Evolutionary conservation across 2,888 invertebrate genomes (phyloP), one percentile per base, ranked within the genome.

Genomic region (Stenichneumon culpator): DNA sequence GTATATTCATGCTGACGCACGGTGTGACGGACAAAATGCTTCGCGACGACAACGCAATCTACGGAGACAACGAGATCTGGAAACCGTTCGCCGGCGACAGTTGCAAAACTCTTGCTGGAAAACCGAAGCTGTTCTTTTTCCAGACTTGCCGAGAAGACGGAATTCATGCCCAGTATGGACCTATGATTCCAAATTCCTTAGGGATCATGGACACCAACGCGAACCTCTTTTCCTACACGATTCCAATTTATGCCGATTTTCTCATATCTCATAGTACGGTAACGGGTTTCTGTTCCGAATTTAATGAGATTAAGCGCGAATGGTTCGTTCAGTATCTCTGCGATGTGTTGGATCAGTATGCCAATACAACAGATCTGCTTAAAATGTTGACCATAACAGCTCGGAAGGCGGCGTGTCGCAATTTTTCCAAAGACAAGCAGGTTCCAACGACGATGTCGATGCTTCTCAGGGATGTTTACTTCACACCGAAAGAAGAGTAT

Each of bases 261-360:
- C 92, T 96, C 2, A 94, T 95, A 60, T 95, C 95, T 52, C 95
- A 95, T 88, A 95, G 95, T 72, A 95, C 95, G 0, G 94, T 95
- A 3, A 32, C 88, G 95, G 95, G 95, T 79, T 95, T 94, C 86
- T 95, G 92, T 87, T 95, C 95, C 0, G 96, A 95, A 95, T 92
- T 95, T 63, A 95, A 95, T 91, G 94, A 94, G 19, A 92, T 92
- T 36, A 93, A 94, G 54, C 95, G 96, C 1, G 95, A 95, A 0
- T 96, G 96, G 95, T 96, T 95, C 88, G 93, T 96, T n/a, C 95
- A 95, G 88, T 91, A 95, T 6, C 90, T 96, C 60, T 95, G 95
- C 88, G 90, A 94, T 1, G 94, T 95, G 1, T 87, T 95, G 67
- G 92, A 94, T 77, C 89, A 94, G 84, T 89, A 94, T 87, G 93